A percentile compares a stretch with the other conserved stretches of the same genome.
These are phyloP conservation scores for Leptinotarsa peninsularis DNA, from an alignment of 2,888 invertebrate species.

Conservation along the genomic window DNA sequence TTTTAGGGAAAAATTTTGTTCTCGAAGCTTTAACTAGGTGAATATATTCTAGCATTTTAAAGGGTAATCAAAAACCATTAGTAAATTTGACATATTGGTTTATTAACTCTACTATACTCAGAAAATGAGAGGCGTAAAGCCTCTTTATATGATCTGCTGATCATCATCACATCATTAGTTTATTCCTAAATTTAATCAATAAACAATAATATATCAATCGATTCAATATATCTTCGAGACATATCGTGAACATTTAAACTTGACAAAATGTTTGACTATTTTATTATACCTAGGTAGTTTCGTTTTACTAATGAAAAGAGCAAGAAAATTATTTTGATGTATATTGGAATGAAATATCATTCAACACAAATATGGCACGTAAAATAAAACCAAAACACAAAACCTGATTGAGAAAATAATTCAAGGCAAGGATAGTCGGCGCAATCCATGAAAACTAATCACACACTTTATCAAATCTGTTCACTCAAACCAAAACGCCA, in stretches of 20 bases:
- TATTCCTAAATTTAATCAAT: slow-evolving; percentile 67
- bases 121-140: slow-evolving; percentile 68
- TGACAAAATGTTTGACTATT: slow-evolving; percentile 66
- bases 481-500: slow-evolving; percentile 60
- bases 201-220: slow-evolving; percentile 67
- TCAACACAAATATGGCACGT: slow-evolving; percentile 56
- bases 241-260: slow-evolving; percentile 64
- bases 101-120: slow-evolving; percentile 82
- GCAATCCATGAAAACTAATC: slow-evolving; percentile 58
- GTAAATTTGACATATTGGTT: slow-evolving; percentile 76
- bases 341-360: slow-evolving; percentile 49
- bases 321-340: slow-evolving; percentile 49
- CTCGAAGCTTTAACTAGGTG: too few relatives aligned
- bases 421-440: slow-evolving; percentile 63
- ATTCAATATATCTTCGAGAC: slow-evolving; percentile 64
- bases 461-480: slow-evolving; percentile 66
- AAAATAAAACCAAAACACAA: slow-evolving; percentile 49
- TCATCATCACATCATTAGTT: slow-evolving; percentile 79
- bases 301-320: slow-evolving; percentile 48
- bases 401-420: slow-evolving; percentile 44
- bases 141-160: slow-evolving; percentile 73
- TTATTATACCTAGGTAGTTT: slow-evolving; percentile 40
- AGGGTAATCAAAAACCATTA: slow-evolving; percentile 2
- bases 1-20: too few relatives aligned
- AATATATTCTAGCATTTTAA: too few relatives aligned